Evolutionary conservation across 2,797 vertebrate genomes (phyloP), one percentile per base, ranked within the genome.

Genomic region (Paratrypauchen microcephalus): DNA sequence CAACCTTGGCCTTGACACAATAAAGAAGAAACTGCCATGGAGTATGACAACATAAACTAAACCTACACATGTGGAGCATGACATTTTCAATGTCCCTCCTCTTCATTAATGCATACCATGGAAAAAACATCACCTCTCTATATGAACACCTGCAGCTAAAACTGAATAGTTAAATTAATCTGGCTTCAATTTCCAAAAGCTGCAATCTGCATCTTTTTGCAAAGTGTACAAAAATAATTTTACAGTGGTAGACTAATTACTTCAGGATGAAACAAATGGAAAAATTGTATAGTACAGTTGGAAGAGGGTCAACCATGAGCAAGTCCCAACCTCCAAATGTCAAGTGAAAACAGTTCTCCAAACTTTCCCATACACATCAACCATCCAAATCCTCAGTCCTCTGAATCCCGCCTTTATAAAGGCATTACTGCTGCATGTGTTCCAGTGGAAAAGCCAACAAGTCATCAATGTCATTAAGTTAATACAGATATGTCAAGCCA

Each of bases 151-250:
- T 24, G 15, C 66, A 70, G 15, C 5, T 4, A 24, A 57, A 57
- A 28, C 13, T 13, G 13, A 26, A 59, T 7, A 63, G 4, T 26
- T 45, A 21, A 8, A 2, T 2, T 48, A 61, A 0, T 15, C 85
- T 12, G 67, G 54, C 82, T 88, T 88, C 76, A 50, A 68, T 79
- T 28, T 68, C 85, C 0, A 26, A 2, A 24, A 36, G 80, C 69
- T 65, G 87, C 1, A 69, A 71, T 65, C 28, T 30, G 28, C 36
- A 0, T 23, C 88, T 56, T 6, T 50, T 50, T 54, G 8, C 3
- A 54, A 21, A 54, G 9, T 23, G 21, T 11, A 23, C 52, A 23
- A 2, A 4, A 55, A 55, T 18, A 11, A 23, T 18, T n/a, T 23
- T 9, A 55, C 3, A 23, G 13, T 55, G 52, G 4, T 23, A 18